Evolutionary conservation across 2,888 invertebrate genomes (phyloP).

Genomic region (Chalcosyrphus nemorum): DNA sequence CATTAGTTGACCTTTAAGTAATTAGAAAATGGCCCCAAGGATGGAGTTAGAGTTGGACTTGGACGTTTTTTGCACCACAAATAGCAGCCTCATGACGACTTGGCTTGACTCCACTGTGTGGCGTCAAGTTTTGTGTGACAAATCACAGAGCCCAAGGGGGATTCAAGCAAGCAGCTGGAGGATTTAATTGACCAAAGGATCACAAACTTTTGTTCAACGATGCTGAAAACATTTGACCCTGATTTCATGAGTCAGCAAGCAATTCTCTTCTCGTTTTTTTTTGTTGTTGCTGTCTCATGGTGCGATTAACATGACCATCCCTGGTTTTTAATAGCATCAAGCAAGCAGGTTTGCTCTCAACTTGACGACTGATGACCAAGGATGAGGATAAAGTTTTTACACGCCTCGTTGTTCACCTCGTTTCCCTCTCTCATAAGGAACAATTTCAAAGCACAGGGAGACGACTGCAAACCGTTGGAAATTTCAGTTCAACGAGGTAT

Average conservation of each 20-base stretch:
- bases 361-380: slow-evolving; percentile 63
- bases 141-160: slow-evolving; percentile 53
- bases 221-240: slow-evolving; percentile 80
- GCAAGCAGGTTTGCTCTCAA: slow-evolving; percentile 55
- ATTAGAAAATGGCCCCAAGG: slow-evolving; percentile 59
- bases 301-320: slow-evolving; percentile 74
- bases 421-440: slow-evolving; percentile 6
- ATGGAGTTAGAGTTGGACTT: background rate
- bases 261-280: slow-evolving; percentile 53
- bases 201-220: slow-evolving; percentile 80
- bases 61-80: slow-evolving; percentile 53
- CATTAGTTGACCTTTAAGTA: slow-evolving; percentile 73
- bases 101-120: slow-evolving; percentile 27
- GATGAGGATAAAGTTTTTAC: slow-evolving; percentile 71
- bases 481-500: slow-evolving; percentile 42
- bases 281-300: slow-evolving; percentile 48
- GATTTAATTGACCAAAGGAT: slow-evolving; percentile 81
- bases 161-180: slow-evolving; percentile 74
- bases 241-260: slow-evolving; percentile 80
- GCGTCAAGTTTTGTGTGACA: slow-evolving; percentile 64
- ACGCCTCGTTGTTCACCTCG: slow-evolving; percentile 61
- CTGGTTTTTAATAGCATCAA: slow-evolving; percentile 75
- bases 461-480: background rate
- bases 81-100: slow-evolving; percentile 38
- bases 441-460: background rate